Evolutionary conservation across 2,797 vertebrate genomes (phyloP).

Genomic region (Alcedo quadribrachys): DNA sequence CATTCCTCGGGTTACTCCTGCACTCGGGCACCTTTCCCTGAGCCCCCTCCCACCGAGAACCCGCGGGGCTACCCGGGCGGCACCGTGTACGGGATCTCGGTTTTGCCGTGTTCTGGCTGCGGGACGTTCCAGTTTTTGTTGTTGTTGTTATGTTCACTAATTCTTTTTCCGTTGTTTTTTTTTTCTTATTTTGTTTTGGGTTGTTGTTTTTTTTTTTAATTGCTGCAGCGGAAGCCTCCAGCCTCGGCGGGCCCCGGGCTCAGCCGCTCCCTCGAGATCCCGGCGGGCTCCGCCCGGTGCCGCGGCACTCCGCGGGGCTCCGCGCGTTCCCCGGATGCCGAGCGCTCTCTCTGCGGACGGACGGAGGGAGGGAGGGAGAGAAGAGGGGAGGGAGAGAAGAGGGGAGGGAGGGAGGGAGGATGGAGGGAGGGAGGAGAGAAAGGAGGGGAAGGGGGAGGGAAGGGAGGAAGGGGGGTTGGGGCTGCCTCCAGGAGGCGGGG

Average conservation of each 20-base stretch:
- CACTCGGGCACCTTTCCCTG: not conserved
- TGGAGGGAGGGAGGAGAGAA: not conserved
- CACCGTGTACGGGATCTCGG: not conserved
- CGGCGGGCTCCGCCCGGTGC: not conserved
- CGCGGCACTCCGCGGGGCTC: not conserved
- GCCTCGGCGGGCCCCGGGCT: not conserved
- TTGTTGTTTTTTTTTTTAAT: not conserved
- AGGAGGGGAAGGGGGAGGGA: not conserved
- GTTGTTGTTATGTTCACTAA: too few relatives aligned
- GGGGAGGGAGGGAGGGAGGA: not conserved
- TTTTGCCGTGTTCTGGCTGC: not conserved
- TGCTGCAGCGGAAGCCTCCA: not conserved
- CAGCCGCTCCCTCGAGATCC: not conserved
- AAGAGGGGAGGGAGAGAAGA: not conserved
- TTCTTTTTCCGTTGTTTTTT: too few relatives aligned
- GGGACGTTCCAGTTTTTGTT: not conserved
- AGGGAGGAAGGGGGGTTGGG: not conserved
- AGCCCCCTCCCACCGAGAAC: not conserved
- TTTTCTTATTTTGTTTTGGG: too few relatives aligned
- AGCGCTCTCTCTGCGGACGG: constrained; percentile 39
- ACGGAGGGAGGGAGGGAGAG: constrained; percentile 26
- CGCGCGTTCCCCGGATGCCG: constrained; percentile 62
- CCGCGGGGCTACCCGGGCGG: not conserved
- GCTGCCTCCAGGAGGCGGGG: constrained; percentile 49
- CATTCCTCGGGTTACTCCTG: not conserved